Conservation (phyloP, 37 sponge, comb jelly and placozoan genomes). For the Diacarnus erythraeanus region DNA sequence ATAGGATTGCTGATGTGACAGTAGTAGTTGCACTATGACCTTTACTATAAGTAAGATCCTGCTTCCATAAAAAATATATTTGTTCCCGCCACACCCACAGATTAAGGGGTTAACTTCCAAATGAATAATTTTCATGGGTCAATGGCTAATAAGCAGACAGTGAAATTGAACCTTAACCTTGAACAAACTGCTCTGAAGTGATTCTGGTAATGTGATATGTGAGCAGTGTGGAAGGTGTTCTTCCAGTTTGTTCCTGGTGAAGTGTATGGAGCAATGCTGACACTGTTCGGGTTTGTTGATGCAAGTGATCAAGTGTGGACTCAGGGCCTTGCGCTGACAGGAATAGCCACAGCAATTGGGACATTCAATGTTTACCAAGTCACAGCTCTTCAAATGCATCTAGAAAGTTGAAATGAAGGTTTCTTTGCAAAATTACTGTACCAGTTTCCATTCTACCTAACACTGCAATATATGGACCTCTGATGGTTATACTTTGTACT, state of each 20-base stretch:
- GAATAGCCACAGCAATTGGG: slow-evolving; percentile 54
- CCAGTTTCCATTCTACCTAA: no score
- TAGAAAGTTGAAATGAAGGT: no score
- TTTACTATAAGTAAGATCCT: no score
- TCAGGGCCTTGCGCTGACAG: slow-evolving; percentile 48
- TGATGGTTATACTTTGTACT: no score
- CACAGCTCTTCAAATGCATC: slow-evolving; percentile 49
- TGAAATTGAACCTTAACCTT: slow-evolving; percentile 27
- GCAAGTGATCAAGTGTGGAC: slow-evolving; percentile 44
- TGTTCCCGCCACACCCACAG: neutral
- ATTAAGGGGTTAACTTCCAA: neutral
- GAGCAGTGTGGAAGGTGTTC: slow-evolving; percentile 57
- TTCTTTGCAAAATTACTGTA: no score
- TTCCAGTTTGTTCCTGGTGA: slow-evolving; percentile 26
- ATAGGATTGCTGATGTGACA: no score
- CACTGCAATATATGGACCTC: no score
- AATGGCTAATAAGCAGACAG: neutral
- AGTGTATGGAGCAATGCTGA: slow-evolving; percentile 41
- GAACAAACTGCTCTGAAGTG: slow-evolving; percentile 9
- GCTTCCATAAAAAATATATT: no score
- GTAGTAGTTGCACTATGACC: no score
- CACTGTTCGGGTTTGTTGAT: slow-evolving; percentile 57
- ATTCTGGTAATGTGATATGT: slow-evolving; percentile 48
- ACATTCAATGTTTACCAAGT: slow-evolving; percentile 44
- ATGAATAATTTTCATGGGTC: neutral